Percentiles rank a stretch among this genome's conserved stretches.
Evolutionary conservation across 2,888 invertebrate genomes (phyloP).

Genomic region (Aleiodes testaceus): DNA sequence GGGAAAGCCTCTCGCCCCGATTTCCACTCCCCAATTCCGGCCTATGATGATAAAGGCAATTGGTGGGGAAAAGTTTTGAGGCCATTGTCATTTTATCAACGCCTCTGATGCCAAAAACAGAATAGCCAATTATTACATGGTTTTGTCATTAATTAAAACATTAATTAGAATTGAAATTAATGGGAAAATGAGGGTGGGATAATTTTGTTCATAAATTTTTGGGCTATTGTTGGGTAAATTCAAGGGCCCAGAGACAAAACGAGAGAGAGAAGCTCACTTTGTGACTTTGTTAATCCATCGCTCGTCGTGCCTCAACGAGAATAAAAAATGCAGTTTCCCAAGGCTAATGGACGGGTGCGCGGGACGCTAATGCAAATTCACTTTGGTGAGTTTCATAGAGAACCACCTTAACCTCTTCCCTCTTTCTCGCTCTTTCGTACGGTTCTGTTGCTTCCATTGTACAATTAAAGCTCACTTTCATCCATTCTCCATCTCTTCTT

Average conservation of each 20-base stretch:
- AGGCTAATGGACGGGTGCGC: conserved; percentile 59
- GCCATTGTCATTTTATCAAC: conserved; percentile 3
- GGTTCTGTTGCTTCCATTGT: neutral
- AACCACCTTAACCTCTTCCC: neutral
- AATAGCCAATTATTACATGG: neutral
- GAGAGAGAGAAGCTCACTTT: conserved; percentile 49
- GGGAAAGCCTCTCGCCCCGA: neutral
- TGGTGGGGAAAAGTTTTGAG: conserved; percentile 2
- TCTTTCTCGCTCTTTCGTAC: no score
- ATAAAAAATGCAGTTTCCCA: conserved; percentile 62
- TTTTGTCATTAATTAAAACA: conserved; percentile 17
- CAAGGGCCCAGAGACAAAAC: conserved; percentile 27
- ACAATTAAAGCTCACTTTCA: conserved; percentile 27
- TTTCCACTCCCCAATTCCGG: neutral
- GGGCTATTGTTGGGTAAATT: conserved; percentile 17
- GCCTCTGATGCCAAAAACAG: neutral
- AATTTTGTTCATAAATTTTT: conserved; percentile 7
- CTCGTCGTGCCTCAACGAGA: conserved; percentile 45
- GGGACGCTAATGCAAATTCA: conserved; percentile 64
- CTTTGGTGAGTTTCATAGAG: conserved; percentile 56
- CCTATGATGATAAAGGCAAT: neutral
- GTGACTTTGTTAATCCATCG: conserved; percentile 59
- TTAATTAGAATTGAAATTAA: conserved; percentile 34
- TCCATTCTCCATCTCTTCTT: conserved; percentile 1
- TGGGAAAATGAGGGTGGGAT: conserved; percentile 32